Base-by-base conservation (phyloP, 2,797 vertebrate genomes). In the Pangasius djambal region DNA sequence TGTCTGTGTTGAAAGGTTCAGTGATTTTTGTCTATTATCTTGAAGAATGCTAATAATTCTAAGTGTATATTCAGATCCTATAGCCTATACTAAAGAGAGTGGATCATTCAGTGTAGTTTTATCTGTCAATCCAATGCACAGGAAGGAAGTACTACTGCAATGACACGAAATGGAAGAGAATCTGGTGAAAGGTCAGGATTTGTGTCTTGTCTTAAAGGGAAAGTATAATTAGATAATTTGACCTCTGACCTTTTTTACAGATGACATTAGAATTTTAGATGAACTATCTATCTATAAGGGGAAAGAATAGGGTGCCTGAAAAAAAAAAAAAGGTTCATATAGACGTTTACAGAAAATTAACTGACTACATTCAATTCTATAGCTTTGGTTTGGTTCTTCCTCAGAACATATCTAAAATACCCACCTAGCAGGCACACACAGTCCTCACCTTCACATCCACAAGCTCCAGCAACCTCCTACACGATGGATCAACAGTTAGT, bases 121-220 rank as follows among this genome's bases (percentile, higher is more conserved):
- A 81, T 82, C 6, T 83, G 34, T 88, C 40, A 40, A 87, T 90
- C 83, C 25, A 74, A 31, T 81, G 31, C 50, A 55, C 86, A 92
- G 90, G 90, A 44, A 88, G 83, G 89, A 74, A 88, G 37, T 70
- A 52, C 70, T 61, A 50, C 86, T 78, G 55, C 83, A 65, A 18
- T 44, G n/a, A 34, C 61, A 67, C 78, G 40, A 83, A 85, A 90
- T 61, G 88, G 88, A 87, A 85, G 31, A 75, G 55, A 83, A 28
- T 28, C 88, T 84, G 72, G 61, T 67, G 77, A 74, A 82, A 89
- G 91, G 92, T 93, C 86, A 88, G 89, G 86, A 85, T 57, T 85
- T 83, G 59, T 44, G 61, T 44, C 74, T 77, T 52, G 55, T 25
- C 50, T 79, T 83, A 48, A 34, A 78, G 48, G 9, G 10, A 65